phyloP scores from a whole-genome alignment of 2,113 vertebrate species.

The Sander vitreus region DNA sequence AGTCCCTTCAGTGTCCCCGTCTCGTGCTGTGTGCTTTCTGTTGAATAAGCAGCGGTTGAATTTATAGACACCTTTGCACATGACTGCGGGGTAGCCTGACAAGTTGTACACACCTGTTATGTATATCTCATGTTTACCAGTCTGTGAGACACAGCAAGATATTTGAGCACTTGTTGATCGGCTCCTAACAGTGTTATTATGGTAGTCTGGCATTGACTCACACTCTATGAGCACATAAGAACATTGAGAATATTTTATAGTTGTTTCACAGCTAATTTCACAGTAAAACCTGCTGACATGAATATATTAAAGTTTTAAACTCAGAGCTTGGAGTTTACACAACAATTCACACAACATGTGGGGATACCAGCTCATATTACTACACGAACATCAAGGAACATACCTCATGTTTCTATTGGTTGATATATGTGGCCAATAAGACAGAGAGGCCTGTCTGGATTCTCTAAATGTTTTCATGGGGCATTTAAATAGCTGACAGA shows the following conservation, averaged over 20 bases:
- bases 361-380: constrained; percentile 32
- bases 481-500: constrained; percentile 8
- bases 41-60: constrained; percentile 44
- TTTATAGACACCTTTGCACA: constrained; percentile 78
- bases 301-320: background rate
- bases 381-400: constrained; percentile 9
- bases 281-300: background rate
- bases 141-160: constrained; percentile 31
- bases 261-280: background rate
- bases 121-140: constrained; percentile 75
- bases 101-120: constrained; percentile 62
- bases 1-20: constrained; percentile 31
- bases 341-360: background rate
- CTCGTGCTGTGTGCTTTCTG: constrained; percentile 17
- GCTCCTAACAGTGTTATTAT: background rate
- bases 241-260: background rate
- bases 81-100: constrained; percentile 44
- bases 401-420: constrained; percentile 57
- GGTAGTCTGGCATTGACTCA: background rate
- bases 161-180: constrained; percentile 80
- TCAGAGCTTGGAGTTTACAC: background rate
- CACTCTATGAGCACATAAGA: background rate
- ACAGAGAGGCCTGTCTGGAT: constrained; percentile 49
- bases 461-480: constrained; percentile 43
- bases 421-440: constrained; percentile 55